A percentile compares a stretch with the other conserved stretches of the same genome.
These are phyloP conservation scores for Andrena flavipes DNA, from an alignment of 2,888 invertebrate genomes.

Conservation along the genomic window DNA sequence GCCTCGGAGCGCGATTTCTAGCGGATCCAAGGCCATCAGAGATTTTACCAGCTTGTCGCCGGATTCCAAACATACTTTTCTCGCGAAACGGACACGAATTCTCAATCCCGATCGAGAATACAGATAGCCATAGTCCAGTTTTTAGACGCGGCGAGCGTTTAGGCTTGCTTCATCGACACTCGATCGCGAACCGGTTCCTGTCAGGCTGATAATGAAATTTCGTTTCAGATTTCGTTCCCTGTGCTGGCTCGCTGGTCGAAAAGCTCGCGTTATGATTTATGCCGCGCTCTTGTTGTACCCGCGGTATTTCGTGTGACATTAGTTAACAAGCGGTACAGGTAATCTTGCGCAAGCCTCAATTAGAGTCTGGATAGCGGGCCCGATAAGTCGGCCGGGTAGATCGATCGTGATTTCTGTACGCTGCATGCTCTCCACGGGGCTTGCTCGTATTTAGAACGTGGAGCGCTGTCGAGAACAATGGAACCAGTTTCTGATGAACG, in stretches of 20 bases:
- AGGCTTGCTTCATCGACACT: slow-evolving; percentile 14
- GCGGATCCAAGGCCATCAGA: not conserved
- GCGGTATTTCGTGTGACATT: slow-evolving; percentile 58
- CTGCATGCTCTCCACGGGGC: slow-evolving; percentile 40
- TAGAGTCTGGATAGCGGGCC: slow-evolving; percentile 54
- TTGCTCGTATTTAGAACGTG: slow-evolving; percentile 57
- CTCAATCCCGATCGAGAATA: not conserved
- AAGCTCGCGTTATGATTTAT: slow-evolving; percentile 34
- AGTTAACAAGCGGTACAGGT: slow-evolving; percentile 57
- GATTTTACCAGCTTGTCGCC: not conserved
- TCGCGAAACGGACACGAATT: not conserved
- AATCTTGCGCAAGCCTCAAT: slow-evolving; percentile 68
- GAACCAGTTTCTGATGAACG: slow-evolving; percentile 34
- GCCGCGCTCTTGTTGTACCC: not conserved
- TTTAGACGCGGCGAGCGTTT: slow-evolving; percentile 6
- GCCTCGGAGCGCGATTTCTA: not conserved
- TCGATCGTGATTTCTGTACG: slow-evolving; percentile 68
- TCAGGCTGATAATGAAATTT: slow-evolving; percentile 5
- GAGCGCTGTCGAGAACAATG: slow-evolving; percentile 60
- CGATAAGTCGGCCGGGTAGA: slow-evolving; percentile 46
- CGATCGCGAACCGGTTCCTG: slow-evolving; percentile 29
- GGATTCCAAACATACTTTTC: not conserved
- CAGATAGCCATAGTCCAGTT: not conserved
- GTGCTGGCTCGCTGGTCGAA: not conserved
- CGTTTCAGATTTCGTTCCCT: not conserved